phyloP scores from a whole-genome alignment of 2,888 invertebrate species.

The Pandemis heparana region DNA sequence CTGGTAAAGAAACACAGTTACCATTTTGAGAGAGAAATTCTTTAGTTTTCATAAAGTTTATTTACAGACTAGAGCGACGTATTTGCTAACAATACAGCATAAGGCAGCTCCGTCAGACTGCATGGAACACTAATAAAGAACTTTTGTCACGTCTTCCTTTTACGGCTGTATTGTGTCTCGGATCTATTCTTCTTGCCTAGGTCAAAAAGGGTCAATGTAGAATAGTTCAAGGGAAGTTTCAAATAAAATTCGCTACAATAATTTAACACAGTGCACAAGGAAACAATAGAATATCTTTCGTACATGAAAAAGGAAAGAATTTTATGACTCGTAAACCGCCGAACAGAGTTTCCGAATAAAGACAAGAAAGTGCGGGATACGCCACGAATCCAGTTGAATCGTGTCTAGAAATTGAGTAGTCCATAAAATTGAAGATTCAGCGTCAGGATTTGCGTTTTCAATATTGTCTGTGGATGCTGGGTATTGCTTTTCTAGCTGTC shows the following conservation, averaged over 20 bases:
- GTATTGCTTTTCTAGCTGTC: constrained; percentile 24
- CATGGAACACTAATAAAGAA: constrained; percentile 21
- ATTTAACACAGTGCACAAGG: not conserved
- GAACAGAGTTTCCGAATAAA: constrained; percentile 18
- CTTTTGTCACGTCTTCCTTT: constrained; percentile 40
- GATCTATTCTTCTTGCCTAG: constrained; percentile 16
- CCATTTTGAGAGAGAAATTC: not conserved
- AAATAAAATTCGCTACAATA: not conserved
- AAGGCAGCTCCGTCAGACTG: constrained; percentile 9
- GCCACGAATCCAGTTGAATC: not conserved
- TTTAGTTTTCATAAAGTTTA: not conserved
- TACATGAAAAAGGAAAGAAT: not conserved
- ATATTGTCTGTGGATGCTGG: constrained; percentile 34
- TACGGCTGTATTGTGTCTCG: constrained; percentile 22
- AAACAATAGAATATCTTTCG: constrained; percentile 2
- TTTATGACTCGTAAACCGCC: constrained; percentile 27
- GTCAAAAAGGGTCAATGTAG: constrained; percentile 17
- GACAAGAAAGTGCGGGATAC: not conserved
- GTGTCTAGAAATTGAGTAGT: constrained; percentile 29
- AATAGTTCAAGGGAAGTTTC: constrained; percentile 9
- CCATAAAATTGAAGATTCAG: constrained; percentile 35
- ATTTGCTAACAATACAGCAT: constrained; percentile 16
- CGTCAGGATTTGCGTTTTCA: constrained; percentile 26
- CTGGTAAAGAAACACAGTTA: not conserved
- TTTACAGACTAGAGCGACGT: not conserved